Conservation (phyloP, 2,113 vertebrate genomes). For the Gorilla gorilla region DNA sequence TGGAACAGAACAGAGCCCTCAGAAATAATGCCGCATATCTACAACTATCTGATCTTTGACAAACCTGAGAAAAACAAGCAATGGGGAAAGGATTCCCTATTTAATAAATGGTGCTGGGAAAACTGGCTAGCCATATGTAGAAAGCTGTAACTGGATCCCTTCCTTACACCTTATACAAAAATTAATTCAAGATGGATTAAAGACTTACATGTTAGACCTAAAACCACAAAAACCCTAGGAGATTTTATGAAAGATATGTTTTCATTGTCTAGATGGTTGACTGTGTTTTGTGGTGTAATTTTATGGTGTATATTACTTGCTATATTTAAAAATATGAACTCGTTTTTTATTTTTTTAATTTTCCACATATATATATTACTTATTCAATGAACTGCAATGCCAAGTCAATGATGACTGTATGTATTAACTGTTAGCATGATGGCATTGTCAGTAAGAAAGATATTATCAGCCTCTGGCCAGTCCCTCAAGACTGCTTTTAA, state of each 20-base stretch:
- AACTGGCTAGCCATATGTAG: no score
- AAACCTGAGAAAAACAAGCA: no score
- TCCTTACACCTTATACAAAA: no score
- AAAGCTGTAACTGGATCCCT: no score
- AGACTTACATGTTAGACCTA: no score
- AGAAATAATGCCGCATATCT: no score
- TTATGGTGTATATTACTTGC: background rate
- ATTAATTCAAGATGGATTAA: no score
- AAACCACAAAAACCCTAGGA: background rate
- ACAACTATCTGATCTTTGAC: no score
- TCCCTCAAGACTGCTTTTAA: background rate
- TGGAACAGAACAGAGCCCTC: no score
- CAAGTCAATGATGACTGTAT: background rate
- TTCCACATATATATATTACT: background rate
- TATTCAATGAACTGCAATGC: background rate
- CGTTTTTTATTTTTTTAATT: background rate
- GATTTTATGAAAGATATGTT: background rate
- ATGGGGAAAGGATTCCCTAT: no score
- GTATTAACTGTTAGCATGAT: background rate
- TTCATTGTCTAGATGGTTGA: background rate
- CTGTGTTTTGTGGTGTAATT: background rate
- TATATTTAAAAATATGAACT: background rate
- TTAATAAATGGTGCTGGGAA: no score
- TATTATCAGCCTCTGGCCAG: background rate
- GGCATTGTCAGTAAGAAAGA: background rate